A percentile compares a stretch with the other conserved stretches of the same genome.
Conservation (phyloP, 2,113 vertebrate genomes). For the Synodontis membranacea region DNA sequence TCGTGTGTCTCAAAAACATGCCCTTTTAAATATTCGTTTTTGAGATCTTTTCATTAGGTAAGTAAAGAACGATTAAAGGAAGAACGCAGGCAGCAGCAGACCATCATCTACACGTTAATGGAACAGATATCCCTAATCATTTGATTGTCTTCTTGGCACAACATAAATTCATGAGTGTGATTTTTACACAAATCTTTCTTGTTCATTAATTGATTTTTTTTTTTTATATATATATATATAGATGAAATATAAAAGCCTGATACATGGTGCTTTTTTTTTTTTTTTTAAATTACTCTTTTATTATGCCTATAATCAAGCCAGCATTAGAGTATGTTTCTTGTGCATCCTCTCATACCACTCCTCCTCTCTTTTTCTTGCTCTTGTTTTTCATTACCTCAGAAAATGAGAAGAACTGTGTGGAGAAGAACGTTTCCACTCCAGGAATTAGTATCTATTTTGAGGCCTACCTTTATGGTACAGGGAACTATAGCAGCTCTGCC, state of each 20-base stretch:
- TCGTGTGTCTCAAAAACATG: too few species aligned
- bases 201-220: too few species aligned
- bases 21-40: too few species aligned
- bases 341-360: not conserved
- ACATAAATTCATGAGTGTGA: not conserved
- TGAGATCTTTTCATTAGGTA: too few species aligned
- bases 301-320: not conserved
- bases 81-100: not conserved
- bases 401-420: constrained; percentile 91
- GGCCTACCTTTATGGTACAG: constrained; percentile 90
- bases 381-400: constrained; percentile 68
- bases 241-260: not conserved
- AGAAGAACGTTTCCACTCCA: constrained; percentile 95
- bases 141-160: not conserved
- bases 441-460: constrained; percentile 97
- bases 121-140: not conserved
- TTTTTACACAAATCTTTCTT: not conserved
- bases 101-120: not conserved
- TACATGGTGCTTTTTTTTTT: not conserved
- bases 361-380: not conserved
- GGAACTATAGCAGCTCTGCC: constrained; percentile 82
- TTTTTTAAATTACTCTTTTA: not conserved
- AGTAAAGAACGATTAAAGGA: not conserved
- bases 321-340: not conserved
- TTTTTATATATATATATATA: not conserved